Conservation (phyloP, 2,113 vertebrate genomes). For the Oryzias javanicus region DNA sequence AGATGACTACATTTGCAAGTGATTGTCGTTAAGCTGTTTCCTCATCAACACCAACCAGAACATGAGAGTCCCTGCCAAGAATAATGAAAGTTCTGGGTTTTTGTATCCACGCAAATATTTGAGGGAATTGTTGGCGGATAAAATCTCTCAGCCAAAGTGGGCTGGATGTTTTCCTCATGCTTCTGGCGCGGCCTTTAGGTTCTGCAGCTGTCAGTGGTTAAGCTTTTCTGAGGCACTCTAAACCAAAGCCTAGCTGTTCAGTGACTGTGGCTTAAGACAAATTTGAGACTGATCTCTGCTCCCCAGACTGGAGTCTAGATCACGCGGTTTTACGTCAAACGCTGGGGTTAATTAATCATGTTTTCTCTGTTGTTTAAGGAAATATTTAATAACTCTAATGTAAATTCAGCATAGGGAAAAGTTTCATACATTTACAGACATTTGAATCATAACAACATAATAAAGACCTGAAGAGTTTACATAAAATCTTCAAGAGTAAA, state of each 20-base stretch:
- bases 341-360: background rate
- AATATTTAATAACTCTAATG: too few relatives aligned
- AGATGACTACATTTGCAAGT: conserved; percentile 67
- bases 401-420: too few relatives aligned
- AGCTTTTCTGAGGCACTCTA: conserved; percentile 53
- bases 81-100: conserved; percentile 66
- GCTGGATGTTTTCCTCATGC: conserved; percentile 66
- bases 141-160: conserved; percentile 69
- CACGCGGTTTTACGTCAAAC: conserved; percentile 4
- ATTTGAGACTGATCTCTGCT: conserved; percentile 47
- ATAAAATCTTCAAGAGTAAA: too few relatives aligned
- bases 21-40: conserved; percentile 64
- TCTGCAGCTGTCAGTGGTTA: conserved; percentile 69
- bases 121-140: conserved; percentile 72
- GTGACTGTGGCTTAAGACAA: conserved; percentile 57
- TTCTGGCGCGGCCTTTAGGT: conserved; percentile 52
- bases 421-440: too few relatives aligned
- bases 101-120: conserved; percentile 68
- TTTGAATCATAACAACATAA: too few relatives aligned
- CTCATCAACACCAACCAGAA: conserved; percentile 63
- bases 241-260: conserved; percentile 52
- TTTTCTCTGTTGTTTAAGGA: background rate
- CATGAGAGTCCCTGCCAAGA: conserved; percentile 62
- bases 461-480: too few relatives aligned
- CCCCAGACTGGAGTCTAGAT: conserved; percentile 27